phyloP scores from a whole-genome alignment of 1,140 invertebrate genomes.

The Melipona quadrifasciata region DNA sequence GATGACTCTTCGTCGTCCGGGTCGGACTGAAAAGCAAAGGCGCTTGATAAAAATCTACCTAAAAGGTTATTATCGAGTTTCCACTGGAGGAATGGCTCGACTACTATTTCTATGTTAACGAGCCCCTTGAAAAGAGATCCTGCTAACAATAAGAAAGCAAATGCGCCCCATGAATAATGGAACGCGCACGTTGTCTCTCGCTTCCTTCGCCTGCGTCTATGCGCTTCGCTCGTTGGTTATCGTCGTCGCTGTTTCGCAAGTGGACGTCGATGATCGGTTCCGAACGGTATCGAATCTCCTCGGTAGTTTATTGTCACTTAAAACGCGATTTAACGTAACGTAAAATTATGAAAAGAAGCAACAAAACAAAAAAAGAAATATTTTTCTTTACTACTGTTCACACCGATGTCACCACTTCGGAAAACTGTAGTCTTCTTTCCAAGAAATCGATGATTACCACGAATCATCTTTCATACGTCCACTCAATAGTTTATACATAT shows the following conservation, averaged over 20 bases:
- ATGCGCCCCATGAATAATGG: slow-evolving; percentile 43
- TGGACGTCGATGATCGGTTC: not conserved
- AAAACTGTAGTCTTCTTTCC: no score
- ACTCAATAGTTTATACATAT: no score
- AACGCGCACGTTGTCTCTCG: slow-evolving; percentile 23
- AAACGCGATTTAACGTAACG: no score
- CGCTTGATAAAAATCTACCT: slow-evolving; percentile 31
- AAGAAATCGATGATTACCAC: no score
- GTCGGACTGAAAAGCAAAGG: no score
- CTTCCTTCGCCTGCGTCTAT: not conserved
- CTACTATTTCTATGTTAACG: slow-evolving; percentile 40
- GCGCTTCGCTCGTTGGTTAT: slow-evolving; percentile 29
- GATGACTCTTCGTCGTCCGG: not conserved
- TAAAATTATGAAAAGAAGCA: no score
- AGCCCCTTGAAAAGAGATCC: slow-evolving; percentile 31
- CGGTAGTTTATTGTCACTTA: no score
- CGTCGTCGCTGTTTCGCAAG: not conserved
- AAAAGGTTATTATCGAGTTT: slow-evolving; percentile 43
- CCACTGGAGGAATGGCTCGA: slow-evolving; percentile 1
- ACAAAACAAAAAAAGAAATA: no score
- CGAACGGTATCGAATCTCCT: not conserved
- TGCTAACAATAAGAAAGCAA: slow-evolving; percentile 20
- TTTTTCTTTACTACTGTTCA: no score
- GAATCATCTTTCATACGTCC: no score
- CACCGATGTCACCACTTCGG: no score